Evolutionary conservation across 2,888 invertebrate species (phyloP).

Genomic region (Pegoplata infirma): DNA sequence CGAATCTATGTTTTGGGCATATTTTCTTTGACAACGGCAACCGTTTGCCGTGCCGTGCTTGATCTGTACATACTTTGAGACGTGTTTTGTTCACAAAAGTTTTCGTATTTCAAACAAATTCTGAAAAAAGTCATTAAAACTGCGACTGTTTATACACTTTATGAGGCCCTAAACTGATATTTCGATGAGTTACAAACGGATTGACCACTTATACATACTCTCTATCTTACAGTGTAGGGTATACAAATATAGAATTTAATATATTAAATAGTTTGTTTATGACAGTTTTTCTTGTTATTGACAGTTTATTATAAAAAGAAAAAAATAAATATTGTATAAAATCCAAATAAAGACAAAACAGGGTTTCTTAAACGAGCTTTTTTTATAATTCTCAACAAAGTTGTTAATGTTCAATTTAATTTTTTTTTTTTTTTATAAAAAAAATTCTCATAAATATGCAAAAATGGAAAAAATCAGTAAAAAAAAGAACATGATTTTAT

Average conservation of each 20-base stretch:
- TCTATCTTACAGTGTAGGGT: no score
- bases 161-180: no score
- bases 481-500: conserved; percentile 51
- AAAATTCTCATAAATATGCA: conserved; percentile 53
- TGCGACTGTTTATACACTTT: no score
- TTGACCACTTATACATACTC: no score
- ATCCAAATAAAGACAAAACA: conserved; percentile 23
- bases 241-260: no score
- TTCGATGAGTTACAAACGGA: no score
- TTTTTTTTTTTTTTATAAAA: not conserved
- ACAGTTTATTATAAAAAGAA: conserved; percentile 12
- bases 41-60: no score
- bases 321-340: conserved; percentile 24
- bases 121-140: no score
- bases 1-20: no score
- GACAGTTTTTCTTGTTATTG: conserved; percentile 18
- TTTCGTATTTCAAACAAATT: no score
- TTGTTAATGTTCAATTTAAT: conserved; percentile 19
- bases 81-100: no score
- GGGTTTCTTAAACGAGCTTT: conserved; percentile 7
- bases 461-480: conserved; percentile 20
- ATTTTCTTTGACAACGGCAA: no score
- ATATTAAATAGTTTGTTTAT: conserved; percentile 13
- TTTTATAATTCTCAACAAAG: conserved; percentile 7
- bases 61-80: not conserved